Evolutionary conservation across 1,140 invertebrate genomes (phyloP).

Genomic region (Dinothrombium tinctorium): DNA sequence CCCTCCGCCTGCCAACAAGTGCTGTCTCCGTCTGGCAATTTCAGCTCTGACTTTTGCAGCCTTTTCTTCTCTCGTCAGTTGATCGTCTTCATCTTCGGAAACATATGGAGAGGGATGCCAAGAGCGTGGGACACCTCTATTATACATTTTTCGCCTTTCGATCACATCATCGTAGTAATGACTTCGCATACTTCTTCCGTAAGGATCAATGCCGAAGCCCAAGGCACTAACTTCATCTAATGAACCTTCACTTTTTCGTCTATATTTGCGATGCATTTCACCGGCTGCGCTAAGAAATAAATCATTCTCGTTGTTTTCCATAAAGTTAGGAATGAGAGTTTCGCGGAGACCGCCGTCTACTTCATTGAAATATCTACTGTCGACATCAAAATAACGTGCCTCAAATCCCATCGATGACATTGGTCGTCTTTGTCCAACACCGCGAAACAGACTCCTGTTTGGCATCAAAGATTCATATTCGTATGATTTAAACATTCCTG

Average conservation of each 20-base stretch:
- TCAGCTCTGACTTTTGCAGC: constrained; percentile 36
- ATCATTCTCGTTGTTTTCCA: constrained; percentile 1
- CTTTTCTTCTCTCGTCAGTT: constrained; percentile 29
- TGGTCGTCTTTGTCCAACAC: constrained; percentile 17
- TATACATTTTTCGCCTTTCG: constrained; percentile 5
- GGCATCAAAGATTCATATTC: constrained; percentile 23
- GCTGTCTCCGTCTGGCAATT: constrained; percentile 32
- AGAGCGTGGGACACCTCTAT: constrained; percentile 25
- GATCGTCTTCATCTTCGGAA: constrained; percentile 27
- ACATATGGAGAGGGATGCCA: constrained; percentile 34
- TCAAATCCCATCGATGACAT: constrained; percentile 22
- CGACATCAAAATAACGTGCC: not conserved
- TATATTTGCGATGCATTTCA: not conserved
- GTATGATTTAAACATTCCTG: constrained; percentile 22
- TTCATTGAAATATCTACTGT: constrained; percentile 14
- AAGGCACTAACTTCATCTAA: not conserved
- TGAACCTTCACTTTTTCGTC: constrained; percentile 4
- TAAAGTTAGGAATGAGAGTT: constrained; percentile 3
- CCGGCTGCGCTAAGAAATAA: not conserved
- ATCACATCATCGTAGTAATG: not conserved
- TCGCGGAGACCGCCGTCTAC: constrained; percentile 5
- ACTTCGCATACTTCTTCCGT: not conserved
- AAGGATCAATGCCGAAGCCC: not conserved
- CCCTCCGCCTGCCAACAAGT: constrained; percentile 36
- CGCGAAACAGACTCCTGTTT: not conserved